Base-by-base conservation (phyloP, 2,888 invertebrate species). In the Blastobasis lacticolella region DNA sequence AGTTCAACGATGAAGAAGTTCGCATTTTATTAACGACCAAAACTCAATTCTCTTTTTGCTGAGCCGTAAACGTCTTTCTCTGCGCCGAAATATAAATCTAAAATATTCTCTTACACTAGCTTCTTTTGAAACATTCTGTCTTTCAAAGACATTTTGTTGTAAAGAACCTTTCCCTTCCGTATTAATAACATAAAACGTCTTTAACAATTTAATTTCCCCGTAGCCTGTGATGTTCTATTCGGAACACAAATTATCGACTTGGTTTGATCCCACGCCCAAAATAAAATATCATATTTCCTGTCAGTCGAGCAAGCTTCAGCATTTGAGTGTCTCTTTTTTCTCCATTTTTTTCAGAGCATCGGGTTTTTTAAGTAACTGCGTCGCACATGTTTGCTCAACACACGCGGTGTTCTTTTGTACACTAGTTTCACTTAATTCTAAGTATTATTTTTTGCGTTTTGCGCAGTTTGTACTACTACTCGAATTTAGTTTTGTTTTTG, bases 281-380 rank as follows among this genome's bases (percentile, higher is more conserved):
- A 87, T 88, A 87, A 88, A 88, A 87, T 88, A 88, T 88, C 88
- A 87, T 87, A 86, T 88, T 87, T 88, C 88, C 86, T 87, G 87
- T 84, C 82, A 81, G 79, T 61, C 76, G 75, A 67, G 71, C 81
- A 71, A 79, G 85, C 84, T 84, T 85, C 79, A 79, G 78, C 61
- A 70, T 78, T 84, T 64, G 76, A 85, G 83, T 80, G 81, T 66
- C 67, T 78, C n/a, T 87, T 86, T 84, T 85, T 73, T 58, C 63
- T 58, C 46, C 49, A 63, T 67, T 78, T 78, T 81, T 79, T 79
- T 79, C 75, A 75, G 75, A 65, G 71, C 76, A 69, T 70, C 65
- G 64, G 52, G 74, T 82, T 86, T 86, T 86, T 87, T 84, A 84
- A 80, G 77, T 78, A 81, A 78, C 80, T 80, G 77, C 78, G 78